These are phyloP conservation scores for Bombus waltoni DNA, from an alignment of 1,140 invertebrate genomes.

Conservation along the genomic window DNA sequence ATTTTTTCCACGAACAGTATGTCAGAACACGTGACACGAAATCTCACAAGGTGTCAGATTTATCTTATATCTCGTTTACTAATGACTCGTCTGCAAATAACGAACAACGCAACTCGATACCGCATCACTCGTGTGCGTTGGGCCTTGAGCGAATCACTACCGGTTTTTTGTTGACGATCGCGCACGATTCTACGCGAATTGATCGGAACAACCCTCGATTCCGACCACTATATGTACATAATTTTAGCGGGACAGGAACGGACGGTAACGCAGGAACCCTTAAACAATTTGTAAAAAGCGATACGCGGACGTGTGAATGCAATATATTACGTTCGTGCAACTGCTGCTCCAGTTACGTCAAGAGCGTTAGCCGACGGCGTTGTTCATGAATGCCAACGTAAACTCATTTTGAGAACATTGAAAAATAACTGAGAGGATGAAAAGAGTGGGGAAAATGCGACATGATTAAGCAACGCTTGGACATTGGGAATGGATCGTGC, in stretches of 20 bases:
- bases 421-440: conserved; percentile 30
- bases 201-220: neutral
- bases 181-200: neutral
- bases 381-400: conserved; percentile 53
- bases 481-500: neutral
- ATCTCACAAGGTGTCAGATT: neutral
- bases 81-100: neutral
- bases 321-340: conserved; percentile 58
- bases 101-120: neutral
- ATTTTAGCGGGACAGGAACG: neutral
- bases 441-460: neutral
- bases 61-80: neutral
- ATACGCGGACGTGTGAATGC: conserved; percentile 41
- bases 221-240: neutral
- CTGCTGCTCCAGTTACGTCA: conserved; percentile 62
- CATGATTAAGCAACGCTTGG: neutral
- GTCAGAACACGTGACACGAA: neutral
- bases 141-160: neutral
- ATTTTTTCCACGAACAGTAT: neutral
- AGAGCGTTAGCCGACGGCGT: conserved; percentile 53
- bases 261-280: conserved; percentile 4
- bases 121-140: neutral
- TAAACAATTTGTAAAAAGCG: conserved; percentile 45
- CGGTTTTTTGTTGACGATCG: neutral
- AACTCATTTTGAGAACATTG: conserved; percentile 55